These are phyloP conservation scores for Polyploca ridens DNA, from an alignment of 2,888 invertebrate genomes.

Conservation along the genomic window DNA sequence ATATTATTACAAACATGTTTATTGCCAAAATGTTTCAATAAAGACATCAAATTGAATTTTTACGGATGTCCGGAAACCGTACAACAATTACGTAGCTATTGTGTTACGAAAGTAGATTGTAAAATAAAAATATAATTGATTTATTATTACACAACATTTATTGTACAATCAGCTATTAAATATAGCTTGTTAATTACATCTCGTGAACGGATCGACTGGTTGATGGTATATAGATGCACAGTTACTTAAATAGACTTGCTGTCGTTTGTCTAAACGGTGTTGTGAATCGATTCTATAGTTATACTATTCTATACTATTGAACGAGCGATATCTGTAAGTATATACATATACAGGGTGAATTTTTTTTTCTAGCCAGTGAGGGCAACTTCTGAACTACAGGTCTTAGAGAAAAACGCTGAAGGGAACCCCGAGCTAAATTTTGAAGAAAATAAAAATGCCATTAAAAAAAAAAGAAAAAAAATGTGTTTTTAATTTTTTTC, in stretches of 20 bases:
- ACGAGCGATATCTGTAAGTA: too few relatives aligned
- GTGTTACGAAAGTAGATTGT: constrained; percentile 5
- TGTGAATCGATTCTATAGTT: too few relatives aligned
- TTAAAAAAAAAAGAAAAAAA: too few relatives aligned
- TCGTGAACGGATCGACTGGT: neutral
- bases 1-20: neutral
- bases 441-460: too few relatives aligned
- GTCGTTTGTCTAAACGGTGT: neutral
- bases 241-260: neutral
- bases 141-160: constrained; percentile 5
- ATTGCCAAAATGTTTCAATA: neutral
- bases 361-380: too few relatives aligned
- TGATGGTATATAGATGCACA: neutral
- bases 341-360: too few relatives aligned
- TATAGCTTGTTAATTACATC: neutral
- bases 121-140: neutral
- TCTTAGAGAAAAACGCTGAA: too few relatives aligned
- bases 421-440: too few relatives aligned
- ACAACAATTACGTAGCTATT: constrained; percentile 1
- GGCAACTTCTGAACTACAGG: too few relatives aligned
- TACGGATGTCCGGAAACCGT: constrained; percentile 1
- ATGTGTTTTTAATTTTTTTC: too few relatives aligned
- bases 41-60: neutral
- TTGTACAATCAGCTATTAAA: constrained; percentile 6
- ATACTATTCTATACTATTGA: too few relatives aligned